Base-by-base conservation (phyloP, 1,140 invertebrate genomes). In the Drosophila aff. region DNA sequence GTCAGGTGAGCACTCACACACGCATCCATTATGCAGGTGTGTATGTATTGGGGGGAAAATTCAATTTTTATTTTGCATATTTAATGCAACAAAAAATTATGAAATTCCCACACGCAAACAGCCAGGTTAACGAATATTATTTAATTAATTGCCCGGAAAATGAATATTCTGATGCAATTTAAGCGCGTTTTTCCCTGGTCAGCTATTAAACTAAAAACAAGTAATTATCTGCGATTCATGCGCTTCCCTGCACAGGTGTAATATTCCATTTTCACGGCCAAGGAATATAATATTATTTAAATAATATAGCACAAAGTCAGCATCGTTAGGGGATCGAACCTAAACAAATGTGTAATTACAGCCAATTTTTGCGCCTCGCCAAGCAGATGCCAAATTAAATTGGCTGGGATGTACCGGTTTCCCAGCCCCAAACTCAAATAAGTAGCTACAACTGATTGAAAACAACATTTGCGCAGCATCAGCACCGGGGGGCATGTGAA, bases 51-150 rank as follows among this genome's bases (percentile, higher is more conserved):
- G 52, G 67, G 67, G 60, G 55, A 58, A 89, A 89, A 86, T 86
- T 85, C 60, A 72, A 81, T 81, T 89, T 89, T 84, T 85, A 89
- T 90, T 90, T 63, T 75, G 84, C 84, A 89, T 89, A 81, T 81
- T 84, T 73, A 87, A 90, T 84, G 69, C 66, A 72, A 44, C 52
- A 77, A 71, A 80, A 74, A 61, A 21, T 13, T 60, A 74, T 50
- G 68, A 64, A 63, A 81, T 69, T 81, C 69, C 65, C 60, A 72
- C 75, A 85, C 77, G 63, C 49, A 63, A 69, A 69, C 62, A 62
- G 40, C 21, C 75, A 65, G 69, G 77, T 81, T 71, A 78, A 81
- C 52, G 68, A 79, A 77, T 68, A 61, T 79, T 74, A 81, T 87
- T 87, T 72, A 89, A 89, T 89, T 89, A 87, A 89, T 87, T 89